phyloP scores from a whole-genome alignment of 2,113 vertebrate species.

The Colaptes auratus region DNA sequence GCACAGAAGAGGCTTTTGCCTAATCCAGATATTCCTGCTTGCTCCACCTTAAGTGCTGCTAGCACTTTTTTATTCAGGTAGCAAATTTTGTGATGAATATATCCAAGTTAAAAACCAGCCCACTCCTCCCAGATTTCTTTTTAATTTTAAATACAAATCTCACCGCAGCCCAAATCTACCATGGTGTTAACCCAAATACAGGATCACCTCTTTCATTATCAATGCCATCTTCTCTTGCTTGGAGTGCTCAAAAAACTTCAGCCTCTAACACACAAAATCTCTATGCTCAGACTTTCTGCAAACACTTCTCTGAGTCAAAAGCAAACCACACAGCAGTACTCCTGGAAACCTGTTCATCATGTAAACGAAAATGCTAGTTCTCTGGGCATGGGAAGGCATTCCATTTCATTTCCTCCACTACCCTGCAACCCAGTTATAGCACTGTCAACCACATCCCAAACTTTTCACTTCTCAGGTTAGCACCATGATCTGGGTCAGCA shows the following conservation, averaged over 20 bases:
- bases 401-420: not conserved
- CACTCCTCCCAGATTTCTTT: no score
- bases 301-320: not conserved
- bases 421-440: not conserved
- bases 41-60: not conserved
- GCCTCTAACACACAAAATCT: not conserved
- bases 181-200: not conserved
- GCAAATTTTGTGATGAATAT: not conserved
- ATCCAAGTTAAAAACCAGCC: not conserved
- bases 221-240: rapidly evolving
- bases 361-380: not conserved
- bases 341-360: not conserved
- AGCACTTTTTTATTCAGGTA: not conserved
- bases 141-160: not conserved
- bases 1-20: not conserved
- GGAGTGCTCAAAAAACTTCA: not conserved
- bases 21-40: not conserved
- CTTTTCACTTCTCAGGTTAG: not conserved
- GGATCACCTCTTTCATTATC: not conserved
- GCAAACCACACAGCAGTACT: not conserved
- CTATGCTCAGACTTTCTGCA: not conserved
- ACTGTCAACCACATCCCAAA: not conserved
- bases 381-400: not conserved
- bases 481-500: not conserved
- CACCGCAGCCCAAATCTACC: not conserved